Evolutionary conservation across 2,797 vertebrate species (phyloP), one percentile per base, ranked within the genome.

Genomic region (Tenualosa thibaudeaui): DNA sequence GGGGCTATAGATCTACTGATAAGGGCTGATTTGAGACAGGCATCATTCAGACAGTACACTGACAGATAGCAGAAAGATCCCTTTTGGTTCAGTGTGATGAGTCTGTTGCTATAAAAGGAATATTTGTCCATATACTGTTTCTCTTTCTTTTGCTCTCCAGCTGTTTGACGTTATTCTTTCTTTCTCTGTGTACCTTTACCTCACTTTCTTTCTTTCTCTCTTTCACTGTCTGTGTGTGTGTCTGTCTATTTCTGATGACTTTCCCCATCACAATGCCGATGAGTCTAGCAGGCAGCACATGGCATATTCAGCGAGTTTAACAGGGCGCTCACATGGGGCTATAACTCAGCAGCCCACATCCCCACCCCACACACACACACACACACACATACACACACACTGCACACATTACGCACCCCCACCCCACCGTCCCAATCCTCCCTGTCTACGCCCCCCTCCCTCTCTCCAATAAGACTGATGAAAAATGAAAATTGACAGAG

Each of bases 401-500:
- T 5, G 13, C 24, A 62, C 81, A 82, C 6, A 8, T 31, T 24
- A 75, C 60, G 46, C 83, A 58, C 68, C 19, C 49, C 81, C 81
- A 50, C 54, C 81, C 85, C 84, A 82, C 71, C 68, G 58, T 56
- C 75, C 84, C 82, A 58, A 5, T 49, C 46, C 4, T 8, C 46
- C 46, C 53, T 3, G 49, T 53, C 51, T 15, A 56, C 81, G 49
- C 62, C 51, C 84, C 82, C 15, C 84, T 83, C 83, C 83, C 56
- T 10, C 49, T 31, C 85, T 81, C 90, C 91, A 90, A 91, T 93
- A 93, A 94, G 82, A 58, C 90, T 49, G 85, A 91, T 94, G 91
- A 94, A 94, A 95, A 93, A 95, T 95, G 92, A 94, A 94, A 94
- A 94, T 92, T 93, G 94, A 94, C 93, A 94, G 92, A 31, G 82